Evolutionary conservation across 2,113 vertebrate species (phyloP), one percentile per base, ranked within the genome.

Genomic region (Pterocles orientalis): DNA sequence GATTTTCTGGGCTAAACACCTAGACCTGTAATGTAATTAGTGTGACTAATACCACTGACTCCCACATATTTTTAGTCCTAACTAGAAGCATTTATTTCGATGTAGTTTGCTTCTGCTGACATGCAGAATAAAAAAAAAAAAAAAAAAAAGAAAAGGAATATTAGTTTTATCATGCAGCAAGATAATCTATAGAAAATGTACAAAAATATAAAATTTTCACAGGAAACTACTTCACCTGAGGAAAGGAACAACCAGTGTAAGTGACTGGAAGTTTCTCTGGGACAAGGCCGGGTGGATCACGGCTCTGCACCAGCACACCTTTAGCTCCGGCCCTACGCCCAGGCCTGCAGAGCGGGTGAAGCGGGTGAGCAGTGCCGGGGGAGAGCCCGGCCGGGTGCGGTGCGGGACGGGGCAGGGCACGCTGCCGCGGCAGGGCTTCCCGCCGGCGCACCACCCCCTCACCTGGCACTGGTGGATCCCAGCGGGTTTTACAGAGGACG

Each of bases 331-430:
- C 82, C 26, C 58, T 6, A 12, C 10, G 14, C n/a, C 19, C 41
- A 18, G 58, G 57, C 16, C 39, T 0, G 50, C 75, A 1, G 9
- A 9, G 78, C 31, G 1, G 1, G 21, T 2, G 71, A 11, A 29
- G 43, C 11, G 12, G 54, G 58, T 24, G 13, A n/a, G 53, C 21
- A 14, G 25, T 12, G 23, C 47, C 16, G 10, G 41, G 16, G 36
- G 36, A 36, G 17, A 36, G 50, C 73, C 8, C 47, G 12, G 47
- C 4, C 7, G 28, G 58, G 11, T 15, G n/a, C 81, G 5, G 11
- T 12, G 65, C 25, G 47, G 54, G 19, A 2, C 34, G 7, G 28
- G 51, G 5, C 31, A 16, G 43, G 9, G 45, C 20, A 57, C 7
- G 25, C 34, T 3, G 53, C 57, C 12, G 20, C 24, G 11, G 18